phyloP scores from a whole-genome alignment of 2,797 vertebrate species.

The Smutsia gigantea region DNA sequence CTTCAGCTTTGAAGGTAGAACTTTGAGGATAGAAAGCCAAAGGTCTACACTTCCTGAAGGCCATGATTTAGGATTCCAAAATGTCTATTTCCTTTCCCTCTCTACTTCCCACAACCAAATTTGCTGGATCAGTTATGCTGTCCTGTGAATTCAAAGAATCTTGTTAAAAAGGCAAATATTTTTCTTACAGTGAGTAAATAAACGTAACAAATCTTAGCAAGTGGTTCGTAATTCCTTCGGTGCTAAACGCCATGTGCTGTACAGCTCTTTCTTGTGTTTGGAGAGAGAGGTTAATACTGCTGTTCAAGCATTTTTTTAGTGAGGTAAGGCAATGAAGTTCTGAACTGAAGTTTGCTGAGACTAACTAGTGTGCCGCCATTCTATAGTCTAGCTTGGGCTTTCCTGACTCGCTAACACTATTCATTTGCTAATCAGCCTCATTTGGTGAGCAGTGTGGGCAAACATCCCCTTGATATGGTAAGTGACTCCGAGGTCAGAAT shows the following conservation, averaged over 20 bases:
- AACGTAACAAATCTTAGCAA: slow-evolving; percentile 51
- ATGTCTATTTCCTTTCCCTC: neutral
- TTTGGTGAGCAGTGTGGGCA: neutral
- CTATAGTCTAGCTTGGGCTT: neutral
- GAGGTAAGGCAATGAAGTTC: neutral
- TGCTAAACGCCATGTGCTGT: neutral
- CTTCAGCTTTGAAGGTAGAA: neutral
- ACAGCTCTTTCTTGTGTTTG: neutral
- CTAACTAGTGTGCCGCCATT: neutral
- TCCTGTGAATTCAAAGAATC: slow-evolving; percentile 44
- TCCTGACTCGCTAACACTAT: neutral
- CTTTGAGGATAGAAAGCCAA: neutral
- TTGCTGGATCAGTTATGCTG: neutral
- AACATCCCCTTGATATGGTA: neutral
- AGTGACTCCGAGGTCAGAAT: slow-evolving; percentile 14
- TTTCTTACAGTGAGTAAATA: slow-evolving; percentile 55
- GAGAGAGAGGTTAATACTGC: neutral
- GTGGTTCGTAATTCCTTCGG: slow-evolving; percentile 52
- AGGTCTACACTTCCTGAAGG: neutral
- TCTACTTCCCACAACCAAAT: neutral
- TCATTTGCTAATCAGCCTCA: neutral
- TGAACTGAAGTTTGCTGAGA: neutral
- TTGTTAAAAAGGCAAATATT: slow-evolving; percentile 37
- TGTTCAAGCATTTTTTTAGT: neutral
- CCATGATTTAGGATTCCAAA: neutral